Base-by-base conservation (phyloP, 2,113 vertebrate species). In the Aphyosemion australe region DNA sequence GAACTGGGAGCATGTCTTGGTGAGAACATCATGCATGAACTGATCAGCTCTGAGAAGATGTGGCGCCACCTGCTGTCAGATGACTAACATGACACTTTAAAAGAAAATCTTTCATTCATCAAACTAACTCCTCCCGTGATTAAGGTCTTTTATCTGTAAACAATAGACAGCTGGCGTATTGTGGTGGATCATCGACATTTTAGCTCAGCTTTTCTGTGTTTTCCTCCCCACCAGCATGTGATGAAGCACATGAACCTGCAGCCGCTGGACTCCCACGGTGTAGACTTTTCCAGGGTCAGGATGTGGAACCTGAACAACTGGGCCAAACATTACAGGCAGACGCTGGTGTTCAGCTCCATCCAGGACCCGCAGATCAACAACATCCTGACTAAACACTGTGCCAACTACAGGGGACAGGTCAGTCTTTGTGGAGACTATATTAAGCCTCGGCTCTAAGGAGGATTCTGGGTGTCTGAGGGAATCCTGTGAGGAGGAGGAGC, bases 1-100 rank as follows among this genome's bases (percentile, higher is more conserved):
- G 91, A 99, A 99, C 67, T 99, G 97, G 97, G 97, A 99, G 49
- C 97, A 99, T 0, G 79, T 99, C 46, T 80, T 98, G 96, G 97
- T 99, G 85, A 76, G 90, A 1, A 7, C 21, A 56, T 1, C 2
- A 2, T 2, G 21, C 11, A 0, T n/a, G n/a, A n/a, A n/a, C n/a
- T n/a, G n/a, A n/a, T n/a, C n/a, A n/a, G n/a, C n/a, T 49, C 34
- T 12, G 15, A 49, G 18, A 21, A 20, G 32, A 60, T 31, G 6
- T 39, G 51, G 60, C 20, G 6, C 72, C 75, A 61, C 57, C 72
- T 74, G 59, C 56, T 73, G 69, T 31, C 21, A 31, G 10, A 45
- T 4, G 6, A 13, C 16, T 9, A 48, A 48, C 13, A 16, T 42
- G 41, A 45, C 6, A 37, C 1, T 1, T 7, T 37, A 37, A 37